Conservation (phyloP, 2,888 invertebrate species). For the Eupsilia transversa region DNA sequence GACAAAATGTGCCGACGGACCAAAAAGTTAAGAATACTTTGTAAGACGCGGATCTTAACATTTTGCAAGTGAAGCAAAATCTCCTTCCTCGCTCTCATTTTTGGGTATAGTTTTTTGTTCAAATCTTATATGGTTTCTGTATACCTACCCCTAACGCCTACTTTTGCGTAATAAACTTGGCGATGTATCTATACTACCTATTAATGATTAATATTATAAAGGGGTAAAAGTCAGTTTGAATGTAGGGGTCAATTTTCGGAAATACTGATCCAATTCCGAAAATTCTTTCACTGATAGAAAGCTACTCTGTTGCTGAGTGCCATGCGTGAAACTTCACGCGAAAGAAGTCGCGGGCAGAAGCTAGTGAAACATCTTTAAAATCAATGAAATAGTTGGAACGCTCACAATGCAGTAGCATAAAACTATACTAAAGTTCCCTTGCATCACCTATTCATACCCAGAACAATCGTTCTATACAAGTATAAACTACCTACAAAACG, state of each 20-base stretch:
- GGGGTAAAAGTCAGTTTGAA: too few relatives aligned
- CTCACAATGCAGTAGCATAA: neutral
- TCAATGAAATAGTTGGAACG: neutral
- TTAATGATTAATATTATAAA: neutral
- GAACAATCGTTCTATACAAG: constrained; percentile 43
- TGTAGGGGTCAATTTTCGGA: neutral
- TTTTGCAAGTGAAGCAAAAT: neutral
- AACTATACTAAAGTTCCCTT: constrained; percentile 7
- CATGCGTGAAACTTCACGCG: neutral
- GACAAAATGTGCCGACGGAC: constrained; percentile 1
- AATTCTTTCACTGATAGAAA: neutral
- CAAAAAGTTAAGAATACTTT: constrained; percentile 26
- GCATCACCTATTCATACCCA: constrained; percentile 25
- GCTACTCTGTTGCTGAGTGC: neutral
- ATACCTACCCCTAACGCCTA: neutral
- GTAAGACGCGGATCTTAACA: neutral
- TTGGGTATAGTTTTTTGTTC: neutral
- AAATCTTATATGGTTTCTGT: neutral
- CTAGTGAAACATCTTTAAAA: neutral
- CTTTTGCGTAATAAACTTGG: neutral
- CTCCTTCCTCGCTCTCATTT: neutral
- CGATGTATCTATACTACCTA: neutral
- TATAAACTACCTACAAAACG: constrained; percentile 34
- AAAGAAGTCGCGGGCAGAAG: neutral
- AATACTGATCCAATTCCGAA: neutral